A percentile compares a stretch with the other conserved stretches of the same genome.
phyloP scores from a whole-genome alignment of 2,797 vertebrate species.

The Orientallactaga sibirica region DNA sequence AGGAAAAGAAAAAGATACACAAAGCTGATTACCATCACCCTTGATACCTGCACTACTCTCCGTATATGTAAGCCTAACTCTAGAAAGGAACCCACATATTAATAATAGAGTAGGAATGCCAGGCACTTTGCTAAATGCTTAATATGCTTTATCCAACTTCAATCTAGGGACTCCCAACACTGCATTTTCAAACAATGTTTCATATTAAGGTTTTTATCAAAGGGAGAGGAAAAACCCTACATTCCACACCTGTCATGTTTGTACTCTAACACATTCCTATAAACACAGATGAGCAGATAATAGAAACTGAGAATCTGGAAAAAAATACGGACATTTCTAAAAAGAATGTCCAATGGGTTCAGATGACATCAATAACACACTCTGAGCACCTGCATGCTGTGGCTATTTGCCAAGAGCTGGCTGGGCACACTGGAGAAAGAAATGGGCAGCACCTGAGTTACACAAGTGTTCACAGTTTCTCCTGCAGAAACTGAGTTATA shows the following conservation, averaged over 20 bases:
- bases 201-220: neutral
- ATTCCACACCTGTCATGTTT: neutral
- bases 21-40: conserved; percentile 15
- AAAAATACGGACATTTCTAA: conserved; percentile 7
- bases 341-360: neutral
- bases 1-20: neutral
- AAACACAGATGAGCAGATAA: conserved; percentile 6
- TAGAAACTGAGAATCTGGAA: neutral
- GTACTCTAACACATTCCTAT: neutral
- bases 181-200: neutral
- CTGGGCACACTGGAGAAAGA: neutral
- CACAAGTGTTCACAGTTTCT: neutral
- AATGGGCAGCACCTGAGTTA: neutral
- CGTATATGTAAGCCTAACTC: neutral
- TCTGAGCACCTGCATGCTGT: neutral
- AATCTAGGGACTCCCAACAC: neutral
- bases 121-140: conserved; percentile 46
- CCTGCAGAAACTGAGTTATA: neutral
- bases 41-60: neutral
- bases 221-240: neutral
- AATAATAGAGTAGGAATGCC: conserved; percentile 23
- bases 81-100: neutral
- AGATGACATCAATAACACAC: neutral
- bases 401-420: neutral
- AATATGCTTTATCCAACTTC: neutral